phyloP scores from a whole-genome alignment of 1,140 invertebrate genomes.

The Colletes gigas region DNA sequence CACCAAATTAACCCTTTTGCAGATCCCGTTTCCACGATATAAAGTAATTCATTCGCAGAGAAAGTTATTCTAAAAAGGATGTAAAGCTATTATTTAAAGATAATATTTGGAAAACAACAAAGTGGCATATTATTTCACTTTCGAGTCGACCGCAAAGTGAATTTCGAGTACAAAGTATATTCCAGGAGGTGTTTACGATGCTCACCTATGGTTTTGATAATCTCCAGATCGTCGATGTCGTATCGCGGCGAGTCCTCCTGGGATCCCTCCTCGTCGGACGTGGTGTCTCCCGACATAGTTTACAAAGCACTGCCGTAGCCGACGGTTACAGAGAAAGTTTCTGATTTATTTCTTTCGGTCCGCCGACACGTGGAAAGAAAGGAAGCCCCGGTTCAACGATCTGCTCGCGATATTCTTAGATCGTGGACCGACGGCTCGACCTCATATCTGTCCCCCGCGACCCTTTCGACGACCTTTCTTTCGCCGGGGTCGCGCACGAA shows the following conservation, averaged over 20 bases:
- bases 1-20: no score
- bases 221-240: slow-evolving; percentile 89
- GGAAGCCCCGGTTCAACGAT: slow-evolving; percentile 68
- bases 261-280: slow-evolving; percentile 78
- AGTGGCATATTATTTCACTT: no score
- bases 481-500: neutral
- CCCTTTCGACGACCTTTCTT: neutral
- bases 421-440: slow-evolving; percentile 19
- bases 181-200: slow-evolving; percentile 4
- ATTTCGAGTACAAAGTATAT: no score
- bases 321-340: slow-evolving; percentile 54
- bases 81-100: no score
- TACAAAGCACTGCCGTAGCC: slow-evolving; percentile 15
- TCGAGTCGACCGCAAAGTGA: no score
- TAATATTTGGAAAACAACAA: no score
- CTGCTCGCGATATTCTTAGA: slow-evolving; percentile 69
- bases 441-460: slow-evolving; percentile 51
- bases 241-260: slow-evolving; percentile 86
- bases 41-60: no score
- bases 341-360: slow-evolving; percentile 60
- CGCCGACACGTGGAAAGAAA: slow-evolving; percentile 63
- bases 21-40: no score
- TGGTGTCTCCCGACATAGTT: slow-evolving; percentile 73
- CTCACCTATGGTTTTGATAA: slow-evolving; percentile 91
- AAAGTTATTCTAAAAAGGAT: no score